Percentiles rank a stretch among this genome's conserved stretches.
Evolutionary conservation across 92 coral and sea anemone species (phyloP).

Genomic region (Phymanthus crucifer): DNA sequence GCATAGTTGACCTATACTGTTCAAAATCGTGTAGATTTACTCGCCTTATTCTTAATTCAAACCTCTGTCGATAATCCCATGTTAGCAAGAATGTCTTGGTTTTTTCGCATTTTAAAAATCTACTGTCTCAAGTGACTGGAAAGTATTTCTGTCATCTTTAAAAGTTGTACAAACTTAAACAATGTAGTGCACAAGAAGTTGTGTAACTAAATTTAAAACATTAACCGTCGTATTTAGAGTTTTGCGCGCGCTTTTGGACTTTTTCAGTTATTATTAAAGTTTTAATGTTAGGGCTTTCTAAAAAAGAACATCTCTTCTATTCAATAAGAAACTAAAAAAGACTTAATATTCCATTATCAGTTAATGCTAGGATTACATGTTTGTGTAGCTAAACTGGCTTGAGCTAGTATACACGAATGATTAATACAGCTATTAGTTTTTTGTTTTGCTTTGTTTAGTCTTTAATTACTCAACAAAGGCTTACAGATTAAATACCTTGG

Average conservation of each 20-base stretch:
- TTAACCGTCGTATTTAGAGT: neutral
- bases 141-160: neutral
- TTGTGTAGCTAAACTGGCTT: neutral
- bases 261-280: neutral
- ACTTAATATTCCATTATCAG: neutral
- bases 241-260: neutral
- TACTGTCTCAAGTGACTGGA: neutral
- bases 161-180: neutral
- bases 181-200: neutral
- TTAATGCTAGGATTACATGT: neutral
- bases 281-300: no score
- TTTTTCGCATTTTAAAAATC: neutral
- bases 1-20: no score
- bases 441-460: neutral
- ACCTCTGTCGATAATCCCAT: neutral
- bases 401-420: neutral
- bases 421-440: neutral
- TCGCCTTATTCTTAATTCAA: neutral
- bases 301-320: neutral
- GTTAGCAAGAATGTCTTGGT: neutral
- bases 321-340: neutral
- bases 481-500: constrained; percentile 7
- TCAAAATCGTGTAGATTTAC: neutral
- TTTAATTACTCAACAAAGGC: neutral
- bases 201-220: neutral